These are phyloP conservation scores for Lymantria monacha DNA, from an alignment of 2,888 invertebrate species.

Conservation along the genomic window DNA sequence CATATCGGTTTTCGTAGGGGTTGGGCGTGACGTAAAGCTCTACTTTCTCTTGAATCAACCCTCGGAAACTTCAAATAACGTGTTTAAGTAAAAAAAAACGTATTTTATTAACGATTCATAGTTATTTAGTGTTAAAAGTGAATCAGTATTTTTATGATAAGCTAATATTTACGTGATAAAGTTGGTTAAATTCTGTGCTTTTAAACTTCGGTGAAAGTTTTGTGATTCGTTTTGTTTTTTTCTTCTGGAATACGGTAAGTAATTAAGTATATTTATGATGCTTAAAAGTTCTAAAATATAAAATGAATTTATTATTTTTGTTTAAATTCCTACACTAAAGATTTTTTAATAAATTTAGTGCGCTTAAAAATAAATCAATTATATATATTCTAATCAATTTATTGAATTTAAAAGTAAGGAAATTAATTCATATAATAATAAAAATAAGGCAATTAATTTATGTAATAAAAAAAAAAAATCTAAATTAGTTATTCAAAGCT, in stretches of 20 bases:
- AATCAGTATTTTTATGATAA: not conserved
- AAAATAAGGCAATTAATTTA: too few relatives aligned
- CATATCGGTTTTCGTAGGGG: slow-evolving; percentile 1
- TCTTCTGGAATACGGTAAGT: slow-evolving; percentile 1
- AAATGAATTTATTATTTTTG: not conserved
- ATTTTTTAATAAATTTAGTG: too few relatives aligned
- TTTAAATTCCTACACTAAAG: too few relatives aligned
- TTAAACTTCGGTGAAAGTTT: slow-evolving; percentile 4
- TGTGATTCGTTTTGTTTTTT: not conserved
- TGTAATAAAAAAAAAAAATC: too few relatives aligned
- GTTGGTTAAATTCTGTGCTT: slow-evolving; percentile 2
- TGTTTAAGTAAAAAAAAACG: not conserved
- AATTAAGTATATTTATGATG: slow-evolving; percentile 1
- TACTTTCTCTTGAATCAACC: not conserved
- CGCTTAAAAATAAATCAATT: too few relatives aligned
- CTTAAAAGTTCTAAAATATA: not conserved
- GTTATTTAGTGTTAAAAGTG: not conserved
- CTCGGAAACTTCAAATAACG: not conserved
- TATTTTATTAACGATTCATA: not conserved
- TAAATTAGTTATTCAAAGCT: too few relatives aligned
- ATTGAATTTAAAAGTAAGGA: too few relatives aligned
- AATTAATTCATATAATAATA: too few relatives aligned
- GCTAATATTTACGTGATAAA: not conserved
- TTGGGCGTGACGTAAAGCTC: not conserved
- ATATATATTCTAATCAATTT: too few relatives aligned